Base-by-base conservation (phyloP, 2,888 invertebrate genomes). In the Ormia ochracea region DNA sequence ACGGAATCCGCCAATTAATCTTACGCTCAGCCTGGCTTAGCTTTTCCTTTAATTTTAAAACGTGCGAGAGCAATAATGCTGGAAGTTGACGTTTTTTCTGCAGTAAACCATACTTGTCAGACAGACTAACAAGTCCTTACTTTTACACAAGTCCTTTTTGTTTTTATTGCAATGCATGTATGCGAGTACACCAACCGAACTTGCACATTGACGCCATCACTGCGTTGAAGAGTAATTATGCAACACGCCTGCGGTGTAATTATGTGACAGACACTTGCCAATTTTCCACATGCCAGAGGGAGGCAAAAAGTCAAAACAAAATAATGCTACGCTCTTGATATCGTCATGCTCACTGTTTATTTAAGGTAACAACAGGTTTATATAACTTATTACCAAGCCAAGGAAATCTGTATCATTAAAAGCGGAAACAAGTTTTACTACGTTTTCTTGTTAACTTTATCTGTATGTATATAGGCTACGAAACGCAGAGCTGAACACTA, bases 221-320 rank as follows among this genome's bases (percentile, higher is more conserved):
- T n/a, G 54, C 23, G 72, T 54, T 61, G 54, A 68, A 56, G 66
- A 72, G 61, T 76, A 80, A 80, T 80, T 76, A 80, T 72, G 66
- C 75, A 72, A 76, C 66, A 33, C 66, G 75, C 72, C 74, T 68
- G 79, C 72, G 75, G 75, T 68, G 72, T 72, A 80, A 80, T 80
- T 80, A 80, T 75, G 75, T 80, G 79, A 80, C 79, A 80, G 75
- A 80, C 75, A 76, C 75, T 72, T 76, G 70, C 75, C 79, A 75
- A 80, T 80, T 76, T 76, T 76, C 61, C 56, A 41, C 61, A 61
- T 54, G 66, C 66, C 61, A 36, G 65, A 38, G 63, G 70, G 65
- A 38, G 63, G 70, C 31, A 52, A 70, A 66, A 58, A 45, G 36
- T 45, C 19, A 48, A 19, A 50, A n/a, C 50, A 7, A 28, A 45